Conservation (phyloP, 2,113 vertebrate species). For the Elachura formosa region DNA sequence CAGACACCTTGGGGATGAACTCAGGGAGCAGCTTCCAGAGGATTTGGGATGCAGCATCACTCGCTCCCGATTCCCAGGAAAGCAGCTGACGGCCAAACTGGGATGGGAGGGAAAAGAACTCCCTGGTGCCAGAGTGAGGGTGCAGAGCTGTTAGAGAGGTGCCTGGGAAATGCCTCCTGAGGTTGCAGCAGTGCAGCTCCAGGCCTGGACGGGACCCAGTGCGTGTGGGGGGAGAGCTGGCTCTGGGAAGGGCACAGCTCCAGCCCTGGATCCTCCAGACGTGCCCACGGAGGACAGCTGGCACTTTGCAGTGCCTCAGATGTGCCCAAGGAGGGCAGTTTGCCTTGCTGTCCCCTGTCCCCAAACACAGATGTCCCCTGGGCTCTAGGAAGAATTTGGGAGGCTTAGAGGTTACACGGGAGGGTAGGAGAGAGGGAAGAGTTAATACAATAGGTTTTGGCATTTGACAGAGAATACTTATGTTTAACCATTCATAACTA, state of each 20-base stretch:
- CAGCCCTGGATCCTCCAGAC: not conserved
- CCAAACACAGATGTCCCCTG: rapidly evolving
- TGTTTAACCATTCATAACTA: slow-evolving; percentile 50
- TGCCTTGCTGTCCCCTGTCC: not conserved
- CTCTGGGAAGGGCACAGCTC: not conserved
- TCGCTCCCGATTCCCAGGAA: not conserved
- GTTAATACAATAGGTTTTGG: slow-evolving; percentile 46
- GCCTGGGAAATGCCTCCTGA: not conserved
- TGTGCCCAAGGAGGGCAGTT: not conserved
- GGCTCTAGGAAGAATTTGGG: not conserved
- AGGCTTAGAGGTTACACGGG: not conserved
- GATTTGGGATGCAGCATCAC: not conserved
- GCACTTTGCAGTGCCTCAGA: not conserved
- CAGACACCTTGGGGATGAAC: not conserved
- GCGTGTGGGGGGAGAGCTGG: not conserved
- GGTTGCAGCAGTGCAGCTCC: not conserved
- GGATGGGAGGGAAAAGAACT: not conserved
- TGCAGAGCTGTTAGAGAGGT: not conserved
- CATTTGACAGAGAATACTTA: slow-evolving; percentile 48
- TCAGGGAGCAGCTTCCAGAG: not conserved
- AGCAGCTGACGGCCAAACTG: not conserved
- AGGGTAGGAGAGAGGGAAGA: not conserved
- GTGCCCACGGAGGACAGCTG: rapidly evolving
- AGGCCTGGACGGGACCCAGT: not conserved
- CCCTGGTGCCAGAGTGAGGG: not conserved